phyloP scores from a whole-genome alignment of 2,797 vertebrate genomes.

The Coregonus suidteri region DNA sequence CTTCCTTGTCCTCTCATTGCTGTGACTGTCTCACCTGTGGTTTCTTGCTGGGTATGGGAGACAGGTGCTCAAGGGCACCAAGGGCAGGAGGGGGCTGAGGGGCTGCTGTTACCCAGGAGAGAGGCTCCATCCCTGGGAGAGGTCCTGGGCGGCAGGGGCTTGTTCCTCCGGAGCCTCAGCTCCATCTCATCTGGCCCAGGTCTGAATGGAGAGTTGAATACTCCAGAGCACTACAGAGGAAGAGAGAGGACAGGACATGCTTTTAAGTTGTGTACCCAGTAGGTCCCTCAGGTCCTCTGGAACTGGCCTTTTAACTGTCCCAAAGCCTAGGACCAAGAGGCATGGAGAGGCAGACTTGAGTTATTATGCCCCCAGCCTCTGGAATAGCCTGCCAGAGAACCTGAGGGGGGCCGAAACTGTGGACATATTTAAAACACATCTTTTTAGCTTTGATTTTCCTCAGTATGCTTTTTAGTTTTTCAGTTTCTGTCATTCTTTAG shows the following conservation, averaged over 20 bases:
- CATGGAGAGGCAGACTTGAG: no score
- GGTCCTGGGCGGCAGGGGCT: slow-evolving; percentile 66
- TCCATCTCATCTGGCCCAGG: slow-evolving; percentile 86
- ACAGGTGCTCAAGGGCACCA: slow-evolving; percentile 67
- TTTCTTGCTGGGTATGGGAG: slow-evolving; percentile 78
- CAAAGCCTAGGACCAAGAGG: no score
- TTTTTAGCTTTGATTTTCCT: no score
- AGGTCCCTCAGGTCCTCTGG: no score
- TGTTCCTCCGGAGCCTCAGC: slow-evolving; percentile 80
- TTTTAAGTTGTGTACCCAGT: no score
- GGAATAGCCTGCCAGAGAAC: no score
- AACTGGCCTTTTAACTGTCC: no score
- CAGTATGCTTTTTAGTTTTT: no score
- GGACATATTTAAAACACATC: no score
- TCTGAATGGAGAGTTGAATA: slow-evolving; percentile 91
- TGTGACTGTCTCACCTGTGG: slow-evolving; percentile 79
- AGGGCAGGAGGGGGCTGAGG: slow-evolving; percentile 34
- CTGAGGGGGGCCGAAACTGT: no score
- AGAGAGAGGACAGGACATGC: not conserved
- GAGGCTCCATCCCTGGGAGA: slow-evolving; percentile 35
- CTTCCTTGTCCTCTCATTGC: not conserved
- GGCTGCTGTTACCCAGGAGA: slow-evolving; percentile 40
- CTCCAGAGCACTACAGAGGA: slow-evolving; percentile 81
- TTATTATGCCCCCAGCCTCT: no score
- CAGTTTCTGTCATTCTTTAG: no score